Evolutionary conservation across 2,888 invertebrate species (phyloP), one percentile per base, ranked within the genome.

Genomic region (Vanessa cardui): DNA sequence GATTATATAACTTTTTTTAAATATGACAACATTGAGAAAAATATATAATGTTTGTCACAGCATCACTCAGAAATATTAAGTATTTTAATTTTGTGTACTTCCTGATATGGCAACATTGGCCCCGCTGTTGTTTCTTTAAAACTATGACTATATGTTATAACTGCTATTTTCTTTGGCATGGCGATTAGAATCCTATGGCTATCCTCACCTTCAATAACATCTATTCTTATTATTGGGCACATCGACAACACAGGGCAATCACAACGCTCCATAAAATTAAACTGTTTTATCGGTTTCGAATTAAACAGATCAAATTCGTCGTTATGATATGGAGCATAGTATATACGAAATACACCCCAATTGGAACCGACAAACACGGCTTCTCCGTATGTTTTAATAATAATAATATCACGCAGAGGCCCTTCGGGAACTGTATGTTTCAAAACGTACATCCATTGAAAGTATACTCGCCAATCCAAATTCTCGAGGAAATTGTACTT

Each of bases 161-260:
- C 75, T 0, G 84, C 86, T 12, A 92, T 81, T 72, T 90, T 89
- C 63, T 88, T 87, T 0, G 89, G 89, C 90, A 90, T 89, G 0
- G 83, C 90, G 0, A 89, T 84, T 1, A 89, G 69, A 0, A 92
- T 80, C 0, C 74, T 84, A 62, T 92, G 92, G 0, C 88, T 86
- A 1, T 83, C 79, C 49, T 83, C 81, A 0, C 73, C 71, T 76
- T 92, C 92, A 0, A 83, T 56, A 0, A 88, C 82, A 59, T 92
- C 90, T 7, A 91, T 82, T 66, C 84, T 80, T 0, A 88, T 64
- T 46, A 92, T 87, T 0, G 88, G 88, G 70, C 87, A 83, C 66
- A 78, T 76, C 0, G 86, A 82, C 0, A 89, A 70, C 0, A 88
- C 84, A 0, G 88, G 89, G 49, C 84, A 83, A 39, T 88, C 86